phyloP scores from a whole-genome alignment of 1,140 invertebrate species.

The Dendrolimus kikuchii region DNA sequence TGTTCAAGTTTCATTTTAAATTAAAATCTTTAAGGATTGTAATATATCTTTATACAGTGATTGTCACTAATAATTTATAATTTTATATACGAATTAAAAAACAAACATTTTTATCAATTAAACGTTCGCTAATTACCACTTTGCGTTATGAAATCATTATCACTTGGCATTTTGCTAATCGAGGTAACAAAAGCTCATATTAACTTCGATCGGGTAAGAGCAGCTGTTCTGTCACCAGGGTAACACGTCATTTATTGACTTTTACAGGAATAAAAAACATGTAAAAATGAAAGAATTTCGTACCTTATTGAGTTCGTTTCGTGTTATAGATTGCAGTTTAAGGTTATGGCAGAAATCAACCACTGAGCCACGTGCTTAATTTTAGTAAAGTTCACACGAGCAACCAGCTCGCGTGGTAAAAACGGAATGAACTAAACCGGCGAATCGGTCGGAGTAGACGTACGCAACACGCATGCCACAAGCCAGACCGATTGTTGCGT shows the following conservation, averaged over 20 bases:
- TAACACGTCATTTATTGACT: not conserved
- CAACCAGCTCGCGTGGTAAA: constrained; percentile 13
- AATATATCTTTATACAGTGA: too few species aligned
- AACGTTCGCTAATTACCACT: too few species aligned
- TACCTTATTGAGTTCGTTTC: constrained; percentile 6
- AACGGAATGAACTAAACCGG: constrained; percentile 17
- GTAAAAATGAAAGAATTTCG: constrained; percentile 2
- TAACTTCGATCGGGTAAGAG: too few species aligned
- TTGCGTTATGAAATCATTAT: too few species aligned
- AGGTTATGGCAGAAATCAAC: constrained; percentile 15
- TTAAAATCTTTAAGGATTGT: too few species aligned
- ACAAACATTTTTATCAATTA: too few species aligned
- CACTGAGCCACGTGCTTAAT: constrained; percentile 19
- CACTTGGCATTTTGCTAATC: too few species aligned
- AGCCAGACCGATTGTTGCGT: constrained; percentile 19
- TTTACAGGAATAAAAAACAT: not conserved
- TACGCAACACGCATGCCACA: constrained; percentile 14
- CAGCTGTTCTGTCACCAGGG: too few species aligned
- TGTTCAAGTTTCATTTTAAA: too few species aligned
- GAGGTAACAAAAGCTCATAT: too few species aligned
- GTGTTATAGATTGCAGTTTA: constrained; percentile 8
- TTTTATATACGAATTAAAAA: too few species aligned
- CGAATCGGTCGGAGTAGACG: constrained; percentile 9
- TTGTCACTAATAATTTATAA: too few species aligned
- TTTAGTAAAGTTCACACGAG: constrained; percentile 11